Conservation (phyloP, 2,797 vertebrate species). For the Gila robusta region DNA sequence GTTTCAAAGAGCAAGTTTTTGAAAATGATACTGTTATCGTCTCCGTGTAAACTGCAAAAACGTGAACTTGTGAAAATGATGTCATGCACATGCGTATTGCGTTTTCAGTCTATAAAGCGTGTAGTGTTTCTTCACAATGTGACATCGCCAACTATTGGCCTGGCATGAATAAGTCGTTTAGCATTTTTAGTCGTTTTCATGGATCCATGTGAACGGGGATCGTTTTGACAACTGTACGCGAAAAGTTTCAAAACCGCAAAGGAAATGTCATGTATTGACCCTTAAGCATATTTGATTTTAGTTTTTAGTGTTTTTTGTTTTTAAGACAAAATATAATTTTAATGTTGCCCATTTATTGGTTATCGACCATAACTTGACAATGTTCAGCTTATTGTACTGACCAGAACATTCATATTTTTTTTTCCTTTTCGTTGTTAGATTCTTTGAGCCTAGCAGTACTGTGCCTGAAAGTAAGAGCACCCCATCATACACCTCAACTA, state of each 20-base stretch:
- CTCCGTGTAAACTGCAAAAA: neutral
- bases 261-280: neutral
- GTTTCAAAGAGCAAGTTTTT: neutral
- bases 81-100: too few relatives aligned
- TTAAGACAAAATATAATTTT: neutral
- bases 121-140: neutral
- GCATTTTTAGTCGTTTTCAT: neutral
- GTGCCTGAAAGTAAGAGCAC: neutral
- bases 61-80: neutral
- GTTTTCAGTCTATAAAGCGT: neutral
- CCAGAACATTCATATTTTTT: neutral
- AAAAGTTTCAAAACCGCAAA: neutral
- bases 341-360: neutral
- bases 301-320: neutral
- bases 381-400: neutral
- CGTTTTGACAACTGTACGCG: neutral
- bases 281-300: neutral
- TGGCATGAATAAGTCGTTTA: neutral
- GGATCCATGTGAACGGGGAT: neutral
- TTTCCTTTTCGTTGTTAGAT: neutral
- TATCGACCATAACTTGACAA: neutral
- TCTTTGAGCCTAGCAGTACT: conserved; percentile 43
- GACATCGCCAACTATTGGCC: neutral
- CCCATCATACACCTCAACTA: neutral
- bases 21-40: neutral